Evolutionary conservation across 2,113 vertebrate species (phyloP).

Genomic region (Syngnathus floridae): DNA sequence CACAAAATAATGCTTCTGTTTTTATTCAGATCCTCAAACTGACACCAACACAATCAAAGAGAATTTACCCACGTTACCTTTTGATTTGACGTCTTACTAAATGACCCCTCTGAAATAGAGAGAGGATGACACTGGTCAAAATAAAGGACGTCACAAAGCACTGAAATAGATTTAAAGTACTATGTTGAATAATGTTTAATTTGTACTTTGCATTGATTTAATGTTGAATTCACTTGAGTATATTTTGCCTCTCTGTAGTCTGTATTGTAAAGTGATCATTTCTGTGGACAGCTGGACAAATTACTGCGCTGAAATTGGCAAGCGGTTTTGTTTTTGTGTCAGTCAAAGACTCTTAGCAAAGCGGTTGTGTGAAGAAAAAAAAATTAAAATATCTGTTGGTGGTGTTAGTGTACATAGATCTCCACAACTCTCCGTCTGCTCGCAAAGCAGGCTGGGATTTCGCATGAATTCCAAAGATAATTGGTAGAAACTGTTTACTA

Average conservation of each 20-base stretch:
- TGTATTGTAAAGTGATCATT: conserved; percentile 68
- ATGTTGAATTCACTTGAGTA: conserved; percentile 70
- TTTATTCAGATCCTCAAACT: conserved; percentile 24
- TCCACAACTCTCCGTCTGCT: conserved; percentile 60
- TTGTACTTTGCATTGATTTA: conserved; percentile 70
- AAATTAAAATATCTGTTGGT: conserved; percentile 48
- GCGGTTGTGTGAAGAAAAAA: conserved; percentile 64
- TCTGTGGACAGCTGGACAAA: conserved; percentile 68
- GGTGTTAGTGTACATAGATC: conserved; percentile 73
- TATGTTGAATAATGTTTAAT: conserved; percentile 64
- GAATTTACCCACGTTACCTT: conserved; percentile 52
- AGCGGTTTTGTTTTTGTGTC: conserved; percentile 29
- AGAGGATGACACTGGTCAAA: conserved; percentile 35
- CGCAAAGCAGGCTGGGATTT: conserved; percentile 56
- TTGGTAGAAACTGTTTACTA: conserved; percentile 74
- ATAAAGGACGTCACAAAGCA: conserved; percentile 48
- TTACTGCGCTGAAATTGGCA: conserved; percentile 57
- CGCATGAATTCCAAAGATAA: conserved; percentile 80
- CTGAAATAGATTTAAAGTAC: conserved; percentile 52
- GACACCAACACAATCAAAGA: conserved; percentile 42
- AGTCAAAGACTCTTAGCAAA: conserved; percentile 57
- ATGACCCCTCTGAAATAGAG: conserved; percentile 45
- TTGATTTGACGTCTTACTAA: conserved; percentile 59
- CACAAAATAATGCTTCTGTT: conserved; percentile 15
- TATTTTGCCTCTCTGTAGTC: conserved; percentile 71